A percentile compares a stretch with the other conserved stretches of the same genome.
Evolutionary conservation across 2,888 invertebrate species (phyloP).

Genomic region (Microctonus brassicae): DNA sequence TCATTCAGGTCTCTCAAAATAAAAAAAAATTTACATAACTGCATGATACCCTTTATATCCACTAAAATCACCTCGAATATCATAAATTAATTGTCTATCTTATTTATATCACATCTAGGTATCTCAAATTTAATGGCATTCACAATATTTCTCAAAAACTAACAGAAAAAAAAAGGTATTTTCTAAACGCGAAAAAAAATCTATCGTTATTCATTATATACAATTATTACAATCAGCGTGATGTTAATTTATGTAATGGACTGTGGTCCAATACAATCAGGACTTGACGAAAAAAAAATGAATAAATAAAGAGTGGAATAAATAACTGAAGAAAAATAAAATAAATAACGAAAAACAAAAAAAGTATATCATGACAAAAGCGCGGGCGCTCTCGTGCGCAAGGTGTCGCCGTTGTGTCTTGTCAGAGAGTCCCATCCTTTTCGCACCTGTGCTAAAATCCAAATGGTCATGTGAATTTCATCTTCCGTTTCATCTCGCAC

Average conservation of each 20-base stretch:
- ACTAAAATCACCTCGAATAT: background rate
- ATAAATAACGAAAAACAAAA: background rate
- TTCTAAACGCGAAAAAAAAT: too few relatives aligned
- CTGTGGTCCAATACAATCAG: background rate
- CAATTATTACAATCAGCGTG: background rate
- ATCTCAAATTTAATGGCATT: background rate
- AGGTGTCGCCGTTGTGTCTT: constrained; percentile 34
- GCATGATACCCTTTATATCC: too few relatives aligned
- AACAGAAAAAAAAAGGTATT: too few relatives aligned
- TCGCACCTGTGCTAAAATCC: constrained; percentile 2
- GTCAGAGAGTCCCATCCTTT: constrained; percentile 10
- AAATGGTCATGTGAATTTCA: constrained; percentile 6
- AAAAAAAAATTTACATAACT: background rate
- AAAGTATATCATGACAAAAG: constrained; percentile 3
- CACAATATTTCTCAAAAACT: background rate
- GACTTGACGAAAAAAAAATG: background rate
- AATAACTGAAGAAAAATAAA: background rate
- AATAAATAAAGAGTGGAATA: background rate
- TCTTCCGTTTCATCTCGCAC: constrained; percentile 12
- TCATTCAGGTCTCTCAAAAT: background rate
- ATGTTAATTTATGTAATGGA: background rate
- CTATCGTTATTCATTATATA: background rate
- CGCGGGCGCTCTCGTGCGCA: constrained; percentile 18
- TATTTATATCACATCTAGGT: background rate
- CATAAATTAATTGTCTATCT: background rate